Base-by-base conservation (phyloP, 2,888 invertebrate species). In the Molorchus minor region DNA sequence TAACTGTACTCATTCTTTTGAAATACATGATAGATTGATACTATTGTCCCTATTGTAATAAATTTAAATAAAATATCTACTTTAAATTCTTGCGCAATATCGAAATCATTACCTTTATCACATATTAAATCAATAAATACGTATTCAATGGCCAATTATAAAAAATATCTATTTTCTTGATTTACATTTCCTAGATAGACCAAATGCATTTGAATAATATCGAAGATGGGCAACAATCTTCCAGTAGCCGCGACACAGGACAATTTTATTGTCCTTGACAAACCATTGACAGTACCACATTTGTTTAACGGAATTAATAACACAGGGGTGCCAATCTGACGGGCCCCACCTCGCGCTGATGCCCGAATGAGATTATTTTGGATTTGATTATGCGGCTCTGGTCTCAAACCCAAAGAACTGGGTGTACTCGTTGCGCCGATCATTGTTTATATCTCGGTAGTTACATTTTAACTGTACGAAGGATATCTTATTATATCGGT, bases 391-490 rank as follows among this genome's bases (percentile, higher is more conserved):
- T 57, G 45, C 35, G 25, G 51, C 19, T 41, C 12, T 38, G 25
- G 21, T 10, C 29, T 30, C 4, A 5, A n/a, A 33, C 10, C 10
- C 16, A 29, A 49, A 7, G 16, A 16, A 17, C 36, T 36, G 49
- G 49, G 49, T 49, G 49, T 35, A 49, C 49, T 49, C 25, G 47
- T 47, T 47, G 33, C 25, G 10, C 13, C 12, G 47, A 51, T 56
- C 57, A 64, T 57, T 64, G 58, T 58, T 53, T 59, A 59, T 51
- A 52, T 59, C 60, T 57, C 56, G 57, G 52, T 56, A 56, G 46
- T 45, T 57, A 57, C 56, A 58, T 41, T 46, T 20, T 13, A 12
- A 44, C 20, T n/a, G 17, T 29, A 7, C 46, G 46, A 20, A 17
- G 13, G n/a, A 44, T 44, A 44, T 33, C 33, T 7, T 10, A 33